phyloP scores from a whole-genome alignment of 2,797 vertebrate species.

The Galago senegalensis region DNA sequence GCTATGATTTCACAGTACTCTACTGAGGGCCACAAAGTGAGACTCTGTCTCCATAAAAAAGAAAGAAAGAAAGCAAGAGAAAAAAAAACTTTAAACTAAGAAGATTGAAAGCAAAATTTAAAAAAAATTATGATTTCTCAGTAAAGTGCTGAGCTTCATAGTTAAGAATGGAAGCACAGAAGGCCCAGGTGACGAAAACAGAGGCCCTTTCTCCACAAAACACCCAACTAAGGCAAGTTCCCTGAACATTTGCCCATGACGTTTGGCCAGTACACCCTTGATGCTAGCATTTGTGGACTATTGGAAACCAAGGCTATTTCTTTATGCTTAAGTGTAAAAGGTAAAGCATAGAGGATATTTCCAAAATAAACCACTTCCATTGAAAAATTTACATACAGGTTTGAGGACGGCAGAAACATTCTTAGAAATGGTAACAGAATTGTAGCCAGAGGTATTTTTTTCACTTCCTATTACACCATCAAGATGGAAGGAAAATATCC shows the following conservation, averaged over 20 bases:
- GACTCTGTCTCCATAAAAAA: too few species aligned
- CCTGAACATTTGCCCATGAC: background rate
- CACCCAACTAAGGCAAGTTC: background rate
- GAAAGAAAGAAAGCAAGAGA: too few species aligned
- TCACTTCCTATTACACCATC: background rate
- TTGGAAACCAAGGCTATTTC: background rate
- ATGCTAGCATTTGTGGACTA: background rate
- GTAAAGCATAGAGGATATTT: conserved; percentile 38
- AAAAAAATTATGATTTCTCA: background rate
- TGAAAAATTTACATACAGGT: conserved; percentile 42
- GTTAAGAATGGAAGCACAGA: background rate
- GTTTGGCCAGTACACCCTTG: background rate
- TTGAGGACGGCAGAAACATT: background rate
- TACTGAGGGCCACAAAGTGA: too few species aligned
- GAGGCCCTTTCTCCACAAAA: background rate
- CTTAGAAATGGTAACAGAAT: background rate
- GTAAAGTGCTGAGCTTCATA: background rate
- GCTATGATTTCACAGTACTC: too few species aligned
- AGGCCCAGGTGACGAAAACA: background rate
- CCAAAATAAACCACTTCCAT: background rate
- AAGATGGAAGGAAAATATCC: conserved; percentile 25
- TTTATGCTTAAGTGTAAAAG: background rate
- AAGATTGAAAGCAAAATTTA: too few species aligned
- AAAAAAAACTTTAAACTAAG: too few species aligned
- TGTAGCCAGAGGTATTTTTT: background rate